Evolutionary conservation across 2,888 invertebrate genomes (phyloP), one percentile per base, ranked within the genome.

Genomic region (Lasioglossum figueresi): DNA sequence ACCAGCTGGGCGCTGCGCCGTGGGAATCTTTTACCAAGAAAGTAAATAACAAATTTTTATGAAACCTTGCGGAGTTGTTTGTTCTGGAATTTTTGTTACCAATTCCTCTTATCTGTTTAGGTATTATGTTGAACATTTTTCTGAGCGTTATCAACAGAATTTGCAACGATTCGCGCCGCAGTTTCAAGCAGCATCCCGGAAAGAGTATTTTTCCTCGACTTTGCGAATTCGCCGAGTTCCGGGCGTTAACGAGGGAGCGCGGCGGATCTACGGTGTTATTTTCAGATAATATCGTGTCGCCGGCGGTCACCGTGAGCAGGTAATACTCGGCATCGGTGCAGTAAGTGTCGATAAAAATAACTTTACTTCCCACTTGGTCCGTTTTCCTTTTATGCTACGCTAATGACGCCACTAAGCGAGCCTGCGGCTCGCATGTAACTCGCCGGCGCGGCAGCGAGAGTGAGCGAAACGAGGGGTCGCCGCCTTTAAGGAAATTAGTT

Each of bases 401-500:
- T 87, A 86, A 87, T 86, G 80, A 83, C 83, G 76, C 86, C 79
- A 78, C 80, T 79, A 81, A 88, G 66, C 80, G 63, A 48, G 83
- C 27, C 73, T 71, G 34, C 37, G 56, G 70, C 75, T 81, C 76
- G 78, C 83, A 76, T 82, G 79, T 77, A 77, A 79, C 80, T 75
- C 70, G 72, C 63, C 48, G 71, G 19, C 63, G 66, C 74, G 66
- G 23, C 68, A 5, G 71, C 56, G 79, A 80, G 79, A 63, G 27
- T 8, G 16, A 31, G 63, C 63, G 63, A 63, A 23, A n/a, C 27
- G 63, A 31, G 63, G 63, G 82, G 79, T 79, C 79, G 74, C 70
- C 72, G 68, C 89, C 83, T 82, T 89, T 89, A 89, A 85, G 88
- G 81, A 87, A 85, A 89, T 89, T 89, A 81, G 82, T 82, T 83